Conservation (phyloP, 2,797 vertebrate species). For the Scleropages formosus region DNA sequence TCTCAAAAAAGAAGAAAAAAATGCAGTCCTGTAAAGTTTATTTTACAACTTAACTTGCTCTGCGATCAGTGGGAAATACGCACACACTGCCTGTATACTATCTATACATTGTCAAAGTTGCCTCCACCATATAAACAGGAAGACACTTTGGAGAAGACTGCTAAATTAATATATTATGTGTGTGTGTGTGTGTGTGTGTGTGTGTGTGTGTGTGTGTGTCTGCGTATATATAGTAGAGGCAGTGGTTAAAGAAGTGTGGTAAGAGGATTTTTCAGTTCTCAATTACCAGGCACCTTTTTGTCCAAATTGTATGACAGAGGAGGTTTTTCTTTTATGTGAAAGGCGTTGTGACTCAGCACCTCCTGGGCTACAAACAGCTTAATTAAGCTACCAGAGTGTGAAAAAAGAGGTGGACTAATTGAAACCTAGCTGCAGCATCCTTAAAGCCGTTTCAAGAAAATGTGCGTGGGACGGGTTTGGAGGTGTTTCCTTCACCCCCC, state of each 20-base stretch:
- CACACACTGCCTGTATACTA: background rate
- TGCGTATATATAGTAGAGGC: too few relatives aligned
- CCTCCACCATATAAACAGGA: too few relatives aligned
- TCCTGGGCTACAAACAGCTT: slow-evolving; percentile 14
- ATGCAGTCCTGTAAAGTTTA: background rate
- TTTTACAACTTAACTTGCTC: background rate
- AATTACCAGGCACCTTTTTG: slow-evolving; percentile 16
- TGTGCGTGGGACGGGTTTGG: background rate
- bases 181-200: too few relatives aligned
- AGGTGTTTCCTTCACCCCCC: background rate
- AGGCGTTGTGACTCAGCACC: slow-evolving; percentile 25
- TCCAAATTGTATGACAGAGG: slow-evolving; percentile 19
- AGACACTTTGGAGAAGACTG: too few relatives aligned
- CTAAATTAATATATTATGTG: too few relatives aligned
- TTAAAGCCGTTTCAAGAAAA: background rate
- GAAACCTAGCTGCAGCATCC: background rate
- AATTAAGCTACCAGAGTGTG: slow-evolving; percentile 12
- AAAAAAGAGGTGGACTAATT: slow-evolving; percentile 25
- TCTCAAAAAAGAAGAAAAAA: background rate
- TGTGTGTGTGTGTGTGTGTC: too few relatives aligned
- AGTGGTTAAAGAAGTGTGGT: slow-evolving; percentile 4
- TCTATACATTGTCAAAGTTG: too few relatives aligned
- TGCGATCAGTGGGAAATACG: slow-evolving; percentile 2
- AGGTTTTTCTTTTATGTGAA: slow-evolving; percentile 19
- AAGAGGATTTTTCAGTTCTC: slow-evolving; percentile 8